Conservation (phyloP, 1,140 invertebrate genomes). For the Tetragonula clypearis region DNA sequence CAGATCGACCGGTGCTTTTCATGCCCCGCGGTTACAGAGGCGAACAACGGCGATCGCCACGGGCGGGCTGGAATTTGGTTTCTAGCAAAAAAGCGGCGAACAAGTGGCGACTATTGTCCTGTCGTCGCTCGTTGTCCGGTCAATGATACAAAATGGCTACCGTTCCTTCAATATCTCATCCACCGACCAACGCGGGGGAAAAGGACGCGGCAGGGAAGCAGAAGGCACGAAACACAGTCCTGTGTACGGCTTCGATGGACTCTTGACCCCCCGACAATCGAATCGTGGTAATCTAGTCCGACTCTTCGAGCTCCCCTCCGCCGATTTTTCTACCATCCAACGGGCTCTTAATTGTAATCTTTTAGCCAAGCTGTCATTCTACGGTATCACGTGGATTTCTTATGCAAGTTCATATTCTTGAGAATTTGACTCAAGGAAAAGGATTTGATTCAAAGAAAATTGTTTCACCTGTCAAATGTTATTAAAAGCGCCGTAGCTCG, state of each 20-base stretch:
- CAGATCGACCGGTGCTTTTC: constrained; percentile 32
- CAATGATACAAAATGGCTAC: constrained; percentile 63
- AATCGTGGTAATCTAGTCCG: constrained; percentile 61
- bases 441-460: too few species aligned
- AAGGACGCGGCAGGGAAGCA: neutral
- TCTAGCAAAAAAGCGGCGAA: constrained; percentile 51
- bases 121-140: constrained; percentile 37
- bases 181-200: neutral
- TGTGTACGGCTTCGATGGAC: constrained; percentile 50
- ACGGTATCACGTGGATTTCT: neutral
- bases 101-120: constrained; percentile 62
- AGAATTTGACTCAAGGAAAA: too few species aligned
- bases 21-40: neutral
- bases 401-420: too few species aligned
- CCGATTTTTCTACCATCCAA: neutral
- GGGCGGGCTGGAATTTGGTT: constrained; percentile 51
- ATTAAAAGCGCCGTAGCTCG: too few species aligned
- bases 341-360: neutral
- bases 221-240: constrained; percentile 24
- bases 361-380: neutral
- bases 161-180: constrained; percentile 61
- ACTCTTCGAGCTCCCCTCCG: constrained; percentile 25
- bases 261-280: constrained; percentile 53
- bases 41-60: constrained; percentile 22
- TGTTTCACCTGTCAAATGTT: too few species aligned